A percentile compares a stretch with the other conserved stretches of the same genome.
phyloP scores from a whole-genome alignment of 1,140 invertebrate species.

The Drosophila sucinea region DNA sequence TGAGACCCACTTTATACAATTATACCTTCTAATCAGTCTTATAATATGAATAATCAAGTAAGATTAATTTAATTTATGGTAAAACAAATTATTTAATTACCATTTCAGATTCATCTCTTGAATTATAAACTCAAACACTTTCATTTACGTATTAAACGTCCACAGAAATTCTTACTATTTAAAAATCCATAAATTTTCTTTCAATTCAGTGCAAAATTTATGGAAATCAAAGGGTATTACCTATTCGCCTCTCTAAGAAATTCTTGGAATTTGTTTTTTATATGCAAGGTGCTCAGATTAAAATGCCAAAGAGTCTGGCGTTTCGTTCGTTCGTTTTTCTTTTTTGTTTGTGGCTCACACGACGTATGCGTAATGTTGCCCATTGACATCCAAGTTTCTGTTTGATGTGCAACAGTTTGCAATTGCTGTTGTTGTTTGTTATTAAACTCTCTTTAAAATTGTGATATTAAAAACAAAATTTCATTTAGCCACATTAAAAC shows the following conservation, averaged over 20 bases:
- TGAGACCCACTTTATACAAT: no score
- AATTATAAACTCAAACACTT: no score
- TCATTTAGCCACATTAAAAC: conserved; percentile 47
- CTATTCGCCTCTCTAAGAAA: not conserved
- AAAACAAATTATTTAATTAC: no score
- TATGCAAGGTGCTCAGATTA: conserved; percentile 48
- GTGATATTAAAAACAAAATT: conserved; percentile 61
- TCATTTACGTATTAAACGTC: no score
- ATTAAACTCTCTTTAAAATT: conserved; percentile 48
- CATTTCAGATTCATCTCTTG: no score
- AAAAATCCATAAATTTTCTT: no score
- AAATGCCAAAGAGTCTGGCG: conserved; percentile 62
- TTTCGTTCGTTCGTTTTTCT: conserved; percentile 26
- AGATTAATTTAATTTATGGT: no score
- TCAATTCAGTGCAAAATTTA: no score
- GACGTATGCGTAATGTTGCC: conserved; percentile 57
- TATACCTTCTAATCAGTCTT: no score
- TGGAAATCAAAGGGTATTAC: not conserved
- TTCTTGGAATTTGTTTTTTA: not conserved
- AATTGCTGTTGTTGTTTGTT: conserved; percentile 47
- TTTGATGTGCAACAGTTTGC: conserved; percentile 74
- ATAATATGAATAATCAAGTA: no score
- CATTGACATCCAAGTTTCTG: conserved; percentile 61
- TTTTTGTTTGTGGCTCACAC: conserved; percentile 37
- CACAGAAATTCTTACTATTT: no score